phyloP scores from a whole-genome alignment of 2,797 vertebrate genomes.

The Poeciliopsis presidionis region DNA sequence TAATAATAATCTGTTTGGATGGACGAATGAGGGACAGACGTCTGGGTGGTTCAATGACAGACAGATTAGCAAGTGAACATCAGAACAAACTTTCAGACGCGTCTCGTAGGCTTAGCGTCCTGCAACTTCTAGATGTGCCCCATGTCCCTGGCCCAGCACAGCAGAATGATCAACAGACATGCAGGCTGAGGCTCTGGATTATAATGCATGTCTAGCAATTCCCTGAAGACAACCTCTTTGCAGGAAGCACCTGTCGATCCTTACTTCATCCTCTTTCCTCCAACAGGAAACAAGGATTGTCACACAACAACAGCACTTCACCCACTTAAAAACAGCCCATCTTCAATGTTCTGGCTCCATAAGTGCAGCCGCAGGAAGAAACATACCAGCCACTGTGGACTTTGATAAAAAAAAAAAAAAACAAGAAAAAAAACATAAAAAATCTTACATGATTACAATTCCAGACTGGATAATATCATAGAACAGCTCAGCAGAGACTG shows the following conservation, averaged over 20 bases:
- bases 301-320: slow-evolving; percentile 15
- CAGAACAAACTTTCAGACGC: too few relatives aligned
- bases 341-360: slow-evolving; percentile 25
- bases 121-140: too few relatives aligned
- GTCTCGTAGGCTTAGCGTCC: too few relatives aligned
- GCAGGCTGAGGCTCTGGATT: not conserved
- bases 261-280: slow-evolving; percentile 46
- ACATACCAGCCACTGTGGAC: not conserved
- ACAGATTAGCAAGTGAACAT: not conserved
- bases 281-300: slow-evolving; percentile 52
- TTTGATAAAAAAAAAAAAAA: slow-evolving; percentile 17
- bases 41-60: not conserved
- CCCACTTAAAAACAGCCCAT: not conserved
- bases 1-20: not conserved
- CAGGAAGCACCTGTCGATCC: slow-evolving; percentile 65
- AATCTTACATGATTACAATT: not conserved
- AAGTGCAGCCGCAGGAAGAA: slow-evolving; percentile 7
- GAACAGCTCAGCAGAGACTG: not conserved
- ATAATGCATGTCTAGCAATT: not conserved
- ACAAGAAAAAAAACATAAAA: not conserved
- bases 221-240: slow-evolving; percentile 8
- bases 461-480: not conserved
- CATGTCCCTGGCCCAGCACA: too few relatives aligned
- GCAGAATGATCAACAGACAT: not conserved
- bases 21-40: not conserved